A percentile compares a stretch with the other conserved stretches of the same genome.
These are phyloP conservation scores for Euura saliciscinereae DNA, from an alignment of 1,140 invertebrate species.

Conservation along the genomic window DNA sequence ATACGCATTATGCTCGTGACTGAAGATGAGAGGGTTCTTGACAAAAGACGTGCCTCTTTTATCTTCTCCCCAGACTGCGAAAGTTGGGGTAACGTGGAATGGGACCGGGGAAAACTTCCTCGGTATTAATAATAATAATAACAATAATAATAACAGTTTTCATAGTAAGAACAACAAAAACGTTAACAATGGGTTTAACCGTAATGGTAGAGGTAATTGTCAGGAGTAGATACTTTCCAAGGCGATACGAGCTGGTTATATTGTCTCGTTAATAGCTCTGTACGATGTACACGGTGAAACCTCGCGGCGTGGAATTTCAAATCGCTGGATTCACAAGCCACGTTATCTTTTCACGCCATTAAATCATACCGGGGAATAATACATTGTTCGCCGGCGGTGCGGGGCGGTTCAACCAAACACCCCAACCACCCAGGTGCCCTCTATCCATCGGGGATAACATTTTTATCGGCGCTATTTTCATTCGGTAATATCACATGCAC, in stretches of 20 bases:
- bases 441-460: not conserved
- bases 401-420: too few relatives aligned
- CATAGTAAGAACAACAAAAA: not conserved
- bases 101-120: too few relatives aligned
- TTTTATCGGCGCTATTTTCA: not conserved
- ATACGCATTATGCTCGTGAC: too few relatives aligned
- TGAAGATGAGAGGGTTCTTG: too few relatives aligned
- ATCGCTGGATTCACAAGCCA: not conserved
- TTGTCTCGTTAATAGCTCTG: not conserved
- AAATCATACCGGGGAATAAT: not conserved
- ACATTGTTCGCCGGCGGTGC: not conserved
- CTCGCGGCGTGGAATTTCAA: not conserved
- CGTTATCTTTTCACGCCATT: constrained; percentile 2
- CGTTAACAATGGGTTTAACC: not conserved
- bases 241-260: not conserved
- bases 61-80: too few relatives aligned
- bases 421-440: too few relatives aligned
- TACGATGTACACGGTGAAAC: not conserved
- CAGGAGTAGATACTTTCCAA: not conserved
- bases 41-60: too few relatives aligned
- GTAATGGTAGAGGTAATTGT: not conserved
- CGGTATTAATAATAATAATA: too few relatives aligned
- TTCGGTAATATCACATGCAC: not conserved
- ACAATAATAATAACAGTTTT: too few relatives aligned
- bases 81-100: too few relatives aligned